Evolutionary conservation across 2,113 vertebrate genomes (phyloP).

Genomic region (Oryzias celebensis): DNA sequence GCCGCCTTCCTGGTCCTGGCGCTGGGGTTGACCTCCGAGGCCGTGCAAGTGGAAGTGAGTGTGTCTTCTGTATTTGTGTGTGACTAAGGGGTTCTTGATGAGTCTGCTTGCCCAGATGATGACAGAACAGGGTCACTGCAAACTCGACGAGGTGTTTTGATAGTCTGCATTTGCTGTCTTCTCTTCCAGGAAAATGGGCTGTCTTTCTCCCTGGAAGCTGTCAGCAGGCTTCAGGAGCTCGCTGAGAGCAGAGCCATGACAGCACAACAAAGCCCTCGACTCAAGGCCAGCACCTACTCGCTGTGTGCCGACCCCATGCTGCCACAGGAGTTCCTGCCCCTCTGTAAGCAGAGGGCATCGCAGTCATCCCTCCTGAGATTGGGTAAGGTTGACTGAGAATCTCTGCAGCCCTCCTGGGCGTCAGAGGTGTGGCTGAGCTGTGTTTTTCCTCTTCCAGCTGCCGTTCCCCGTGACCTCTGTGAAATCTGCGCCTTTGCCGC

Average conservation of each 20-base stretch:
- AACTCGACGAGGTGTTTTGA: background rate
- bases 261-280: constrained; percentile 26
- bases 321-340: constrained; percentile 74
- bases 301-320: constrained; percentile 72
- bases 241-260: background rate
- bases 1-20: constrained; percentile 56
- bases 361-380: constrained; percentile 68
- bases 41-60: constrained; percentile 75
- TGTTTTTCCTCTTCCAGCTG: constrained; percentile 38
- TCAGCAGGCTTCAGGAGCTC: constrained; percentile 80
- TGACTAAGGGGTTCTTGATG: background rate
- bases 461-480: constrained; percentile 73
- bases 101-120: background rate
- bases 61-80: background rate
- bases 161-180: background rate
- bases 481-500: constrained; percentile 86
- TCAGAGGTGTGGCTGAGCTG: background rate
- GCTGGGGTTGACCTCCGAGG: constrained; percentile 59
- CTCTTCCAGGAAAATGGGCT: constrained; percentile 78
- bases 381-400: constrained; percentile 59
- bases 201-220: constrained; percentile 78
- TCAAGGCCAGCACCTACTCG: background rate
- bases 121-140: background rate
- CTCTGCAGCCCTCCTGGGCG: no score
- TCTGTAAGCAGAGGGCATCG: constrained; percentile 73